A percentile compares a stretch with the other conserved stretches of the same genome.
Conservation (phyloP, 2,113 vertebrate genomes). For the Phrynosoma blainvillii region DNA sequence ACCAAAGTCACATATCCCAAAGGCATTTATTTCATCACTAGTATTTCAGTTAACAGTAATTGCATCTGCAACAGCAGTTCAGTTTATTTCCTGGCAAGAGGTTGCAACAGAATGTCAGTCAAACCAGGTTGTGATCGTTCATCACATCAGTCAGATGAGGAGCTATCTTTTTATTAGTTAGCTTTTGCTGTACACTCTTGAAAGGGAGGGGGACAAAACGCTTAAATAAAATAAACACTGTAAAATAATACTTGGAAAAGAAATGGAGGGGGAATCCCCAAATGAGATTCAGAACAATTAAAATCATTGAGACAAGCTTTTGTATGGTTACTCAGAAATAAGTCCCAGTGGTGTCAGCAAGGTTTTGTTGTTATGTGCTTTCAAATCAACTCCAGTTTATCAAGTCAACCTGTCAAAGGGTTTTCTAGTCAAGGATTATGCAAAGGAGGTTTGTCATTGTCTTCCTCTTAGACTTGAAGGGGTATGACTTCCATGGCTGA, state of each 20-base stretch:
- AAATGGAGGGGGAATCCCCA: neutral
- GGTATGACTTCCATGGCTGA: too few species aligned
- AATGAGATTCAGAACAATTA: neutral
- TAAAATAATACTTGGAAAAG: neutral
- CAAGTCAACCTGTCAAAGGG: too few species aligned
- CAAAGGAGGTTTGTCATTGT: too few species aligned
- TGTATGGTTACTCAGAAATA: neutral
- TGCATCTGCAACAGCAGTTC: neutral
- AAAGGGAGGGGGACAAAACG: neutral
- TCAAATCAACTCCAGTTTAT: too few species aligned
- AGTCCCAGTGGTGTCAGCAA: neutral
- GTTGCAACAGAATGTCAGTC: slow-evolving; percentile 8
- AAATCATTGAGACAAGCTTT: neutral
- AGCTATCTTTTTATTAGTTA: neutral
- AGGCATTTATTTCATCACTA: rapidly evolving
- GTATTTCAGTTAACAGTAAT: neutral
- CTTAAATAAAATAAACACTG: neutral
- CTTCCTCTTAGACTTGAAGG: too few species aligned
- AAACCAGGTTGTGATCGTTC: neutral
- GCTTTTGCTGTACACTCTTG: neutral
- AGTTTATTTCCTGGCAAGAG: neutral
- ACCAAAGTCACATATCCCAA: neutral
- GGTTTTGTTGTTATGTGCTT: too few species aligned
- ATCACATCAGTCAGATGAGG: neutral
- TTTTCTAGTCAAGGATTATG: too few species aligned